These are phyloP conservation scores for Hippoglossus hippoglossus DNA, from an alignment of 2,797 vertebrate species.

Conservation along the genomic window DNA sequence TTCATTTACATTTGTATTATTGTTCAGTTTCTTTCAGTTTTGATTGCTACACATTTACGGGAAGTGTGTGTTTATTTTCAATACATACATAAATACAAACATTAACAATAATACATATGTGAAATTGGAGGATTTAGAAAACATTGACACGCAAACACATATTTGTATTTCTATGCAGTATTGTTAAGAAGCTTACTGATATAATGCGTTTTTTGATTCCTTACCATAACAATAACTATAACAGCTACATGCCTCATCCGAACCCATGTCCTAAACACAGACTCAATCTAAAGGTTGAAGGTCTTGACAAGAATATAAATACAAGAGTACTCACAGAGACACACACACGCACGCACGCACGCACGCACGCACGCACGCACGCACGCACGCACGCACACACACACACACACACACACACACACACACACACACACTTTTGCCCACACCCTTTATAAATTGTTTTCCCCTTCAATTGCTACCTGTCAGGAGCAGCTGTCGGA, in stretches of 20 bases:
- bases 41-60: too few species aligned
- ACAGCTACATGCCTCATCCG: too few species aligned
- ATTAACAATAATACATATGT: not conserved
- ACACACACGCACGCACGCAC: not conserved
- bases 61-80: too few species aligned
- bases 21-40: too few species aligned
- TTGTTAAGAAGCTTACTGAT: too few species aligned
- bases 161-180: too few species aligned
- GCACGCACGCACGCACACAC: too few species aligned
- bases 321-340: not conserved
- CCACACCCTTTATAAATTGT: conserved; percentile 33
- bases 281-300: not conserved
- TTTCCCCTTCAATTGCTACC: conserved; percentile 18
- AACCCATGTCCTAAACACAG: not conserved
- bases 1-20: too few species aligned
- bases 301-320: not conserved
- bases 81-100: not conserved
- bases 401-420: not conserved
- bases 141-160: not conserved
- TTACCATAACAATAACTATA: not conserved
- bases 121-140: not conserved
- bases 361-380: too few species aligned
- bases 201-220: too few species aligned
- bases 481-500: conserved; percentile 45
- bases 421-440: not conserved